Percentiles rank a stretch among this genome's conserved stretches.
Conservation (phyloP, 2,797 vertebrate genomes). For the Poecilia wingei region DNA sequence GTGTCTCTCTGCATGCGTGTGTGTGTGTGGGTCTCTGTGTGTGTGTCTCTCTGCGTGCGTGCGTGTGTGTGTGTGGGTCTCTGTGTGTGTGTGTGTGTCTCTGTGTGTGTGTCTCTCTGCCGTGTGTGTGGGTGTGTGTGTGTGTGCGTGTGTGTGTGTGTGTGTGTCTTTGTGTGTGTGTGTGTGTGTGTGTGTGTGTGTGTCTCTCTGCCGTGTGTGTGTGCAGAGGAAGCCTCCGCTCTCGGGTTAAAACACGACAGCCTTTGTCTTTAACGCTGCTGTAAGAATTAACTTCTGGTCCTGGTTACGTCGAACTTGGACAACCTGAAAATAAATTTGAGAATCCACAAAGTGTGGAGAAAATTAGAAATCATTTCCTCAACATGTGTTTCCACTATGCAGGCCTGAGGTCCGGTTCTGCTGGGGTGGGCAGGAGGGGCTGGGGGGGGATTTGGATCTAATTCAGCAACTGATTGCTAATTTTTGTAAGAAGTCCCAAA, state of each 20-base stretch:
- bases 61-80: too few species aligned
- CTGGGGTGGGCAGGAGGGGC: background rate
- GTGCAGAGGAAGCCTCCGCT: constrained; percentile 52
- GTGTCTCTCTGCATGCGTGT: too few species aligned
- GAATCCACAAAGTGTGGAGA: constrained; percentile 35
- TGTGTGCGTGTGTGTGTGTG: too few species aligned
- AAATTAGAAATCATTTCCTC: constrained; percentile 53
- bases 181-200: too few species aligned
- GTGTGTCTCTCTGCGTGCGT: too few species aligned
- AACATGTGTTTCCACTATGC: constrained; percentile 71
- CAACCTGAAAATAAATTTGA: constrained; percentile 31
- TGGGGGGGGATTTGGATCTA: constrained; percentile 54
- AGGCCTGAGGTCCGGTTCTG: constrained; percentile 44
- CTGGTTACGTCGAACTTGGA: constrained; percentile 31
- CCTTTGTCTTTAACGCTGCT: constrained; percentile 65
- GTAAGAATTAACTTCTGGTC: constrained; percentile 43
- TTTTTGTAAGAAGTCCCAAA: constrained; percentile 67
- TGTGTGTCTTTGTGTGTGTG: too few species aligned
- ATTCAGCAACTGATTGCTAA: constrained; percentile 71
- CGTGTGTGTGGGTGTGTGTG: too few species aligned
- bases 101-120: too few species aligned
- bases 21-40: too few species aligned
- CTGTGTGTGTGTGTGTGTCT: too few species aligned
- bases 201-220: too few species aligned
- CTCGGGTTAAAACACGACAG: constrained; percentile 52